A percentile compares a stretch with the other conserved stretches of the same genome.
Evolutionary conservation across 2,797 vertebrate genomes (phyloP).

Genomic region (Stomatorhinus walkeri): DNA sequence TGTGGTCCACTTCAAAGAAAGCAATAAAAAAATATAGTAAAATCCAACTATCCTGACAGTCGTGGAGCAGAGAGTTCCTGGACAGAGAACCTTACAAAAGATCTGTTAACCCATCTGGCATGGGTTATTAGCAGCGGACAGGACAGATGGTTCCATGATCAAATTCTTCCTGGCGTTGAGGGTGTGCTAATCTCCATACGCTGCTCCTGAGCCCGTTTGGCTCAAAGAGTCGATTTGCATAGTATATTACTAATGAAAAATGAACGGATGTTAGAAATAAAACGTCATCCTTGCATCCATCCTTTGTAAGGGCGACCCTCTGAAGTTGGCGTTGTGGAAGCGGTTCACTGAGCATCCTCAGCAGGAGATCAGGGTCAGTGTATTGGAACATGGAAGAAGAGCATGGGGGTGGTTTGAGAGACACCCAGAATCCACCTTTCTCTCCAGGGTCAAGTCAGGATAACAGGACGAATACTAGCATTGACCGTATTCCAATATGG

Average conservation of each 20-base stretch:
- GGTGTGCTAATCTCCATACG: slow-evolving; percentile 16
- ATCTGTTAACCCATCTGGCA: slow-evolving; percentile 52
- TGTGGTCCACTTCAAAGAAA: background rate
- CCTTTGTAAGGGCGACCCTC: slow-evolving; percentile 25
- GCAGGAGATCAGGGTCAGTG: background rate
- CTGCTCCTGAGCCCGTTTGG: slow-evolving; percentile 12
- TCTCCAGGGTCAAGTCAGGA: background rate
- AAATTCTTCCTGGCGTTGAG: slow-evolving; percentile 5
- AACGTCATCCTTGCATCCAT: background rate
- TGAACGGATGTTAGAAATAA: background rate
- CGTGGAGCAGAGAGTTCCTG: slow-evolving; percentile 26
- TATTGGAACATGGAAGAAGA: background rate
- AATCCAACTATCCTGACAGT: background rate
- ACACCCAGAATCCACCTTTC: background rate
- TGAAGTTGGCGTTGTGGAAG: slow-evolving; percentile 41
- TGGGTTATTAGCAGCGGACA: slow-evolving; percentile 20
- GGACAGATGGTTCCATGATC: slow-evolving; percentile 22
- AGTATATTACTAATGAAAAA: background rate
- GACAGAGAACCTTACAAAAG: slow-evolving; percentile 38
- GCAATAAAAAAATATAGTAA: background rate
- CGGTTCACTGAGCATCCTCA: background rate
- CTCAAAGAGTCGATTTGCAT: slow-evolving; percentile 9
- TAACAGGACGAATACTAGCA: background rate
- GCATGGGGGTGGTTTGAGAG: background rate
- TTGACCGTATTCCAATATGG: slow-evolving; percentile 30